These are phyloP conservation scores for Turdus rufiventris DNA, from an alignment of 2,113 vertebrate genomes.

Conservation along the genomic window DNA sequence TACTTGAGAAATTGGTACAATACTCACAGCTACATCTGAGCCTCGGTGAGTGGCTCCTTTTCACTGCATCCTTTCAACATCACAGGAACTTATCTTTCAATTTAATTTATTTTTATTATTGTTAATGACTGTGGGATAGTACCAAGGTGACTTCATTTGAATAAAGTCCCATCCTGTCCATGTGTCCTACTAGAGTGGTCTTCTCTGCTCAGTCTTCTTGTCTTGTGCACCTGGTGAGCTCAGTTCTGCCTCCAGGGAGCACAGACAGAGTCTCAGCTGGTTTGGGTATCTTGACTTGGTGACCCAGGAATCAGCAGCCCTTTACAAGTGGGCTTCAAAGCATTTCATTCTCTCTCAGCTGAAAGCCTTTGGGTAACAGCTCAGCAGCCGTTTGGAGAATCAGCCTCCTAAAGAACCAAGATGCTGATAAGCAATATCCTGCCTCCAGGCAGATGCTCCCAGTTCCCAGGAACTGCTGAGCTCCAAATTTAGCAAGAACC, in stretches of 20 bases:
- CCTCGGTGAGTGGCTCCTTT: neutral
- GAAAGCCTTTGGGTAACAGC: neutral
- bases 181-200: neutral
- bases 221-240: neutral
- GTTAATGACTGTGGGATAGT: neutral
- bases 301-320: neutral
- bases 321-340: neutral
- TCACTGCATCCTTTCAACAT: neutral
- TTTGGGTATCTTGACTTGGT: neutral
- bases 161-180: neutral
- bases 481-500: constrained; percentile 14
- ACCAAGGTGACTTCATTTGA: neutral
- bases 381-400: neutral
- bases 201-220: neutral
- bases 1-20: neutral
- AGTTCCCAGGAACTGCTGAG: constrained; percentile 38
- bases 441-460: constrained; percentile 7
- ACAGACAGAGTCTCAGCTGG: neutral
- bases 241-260: neutral
- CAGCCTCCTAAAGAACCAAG: neutral
- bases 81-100: neutral
- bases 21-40: neutral
- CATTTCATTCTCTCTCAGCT: neutral
- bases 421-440: constrained; percentile 18
- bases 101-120: neutral